These are phyloP conservation scores for Patella caerulea DNA, from an alignment of 2,888 invertebrate species.

Conservation along the genomic window DNA sequence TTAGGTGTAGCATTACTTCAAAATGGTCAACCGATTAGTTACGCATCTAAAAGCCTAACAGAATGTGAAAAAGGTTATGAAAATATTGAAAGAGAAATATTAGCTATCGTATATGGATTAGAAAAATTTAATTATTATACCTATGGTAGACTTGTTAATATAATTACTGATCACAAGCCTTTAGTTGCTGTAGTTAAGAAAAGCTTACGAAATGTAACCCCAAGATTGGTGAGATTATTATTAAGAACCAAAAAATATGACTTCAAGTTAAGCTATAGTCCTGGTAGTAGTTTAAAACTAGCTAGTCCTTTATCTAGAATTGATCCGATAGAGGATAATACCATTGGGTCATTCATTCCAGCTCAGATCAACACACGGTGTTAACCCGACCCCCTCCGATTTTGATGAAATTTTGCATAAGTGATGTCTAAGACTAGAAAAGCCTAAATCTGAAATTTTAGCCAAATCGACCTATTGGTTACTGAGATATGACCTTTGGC, in stretches of 20 bases:
- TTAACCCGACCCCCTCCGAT: too few species aligned
- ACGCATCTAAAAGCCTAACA: slow-evolving; percentile 41
- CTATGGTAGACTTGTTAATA: not conserved
- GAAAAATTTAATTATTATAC: slow-evolving; percentile 6
- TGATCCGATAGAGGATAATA: not conserved
- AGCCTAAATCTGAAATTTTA: too few species aligned
- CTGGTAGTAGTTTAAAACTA: slow-evolving; percentile 2
- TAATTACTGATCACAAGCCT: slow-evolving; percentile 1
- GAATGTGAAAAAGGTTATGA: too few species aligned
- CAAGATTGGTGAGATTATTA: not conserved
- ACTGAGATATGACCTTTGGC: too few species aligned
- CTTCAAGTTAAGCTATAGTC: not conserved
- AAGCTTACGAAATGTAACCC: slow-evolving; percentile 1
- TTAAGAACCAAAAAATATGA: slow-evolving; percentile 1
- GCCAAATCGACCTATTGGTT: too few species aligned
- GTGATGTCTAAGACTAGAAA: too few species aligned
- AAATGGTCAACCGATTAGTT: slow-evolving; percentile 39
- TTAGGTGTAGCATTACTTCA: slow-evolving; percentile 46
- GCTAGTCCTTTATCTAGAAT: slow-evolving; percentile 4
- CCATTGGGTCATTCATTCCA: too few species aligned
- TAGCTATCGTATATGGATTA: slow-evolving; percentile 3
- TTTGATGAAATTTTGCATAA: too few species aligned
- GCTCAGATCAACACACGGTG: too few species aligned
- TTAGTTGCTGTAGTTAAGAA: not conserved
- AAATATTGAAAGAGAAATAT: slow-evolving; percentile 4